Conservation (phyloP, 2,888 invertebrate genomes). For the Nesidiocoris tenuis region DNA sequence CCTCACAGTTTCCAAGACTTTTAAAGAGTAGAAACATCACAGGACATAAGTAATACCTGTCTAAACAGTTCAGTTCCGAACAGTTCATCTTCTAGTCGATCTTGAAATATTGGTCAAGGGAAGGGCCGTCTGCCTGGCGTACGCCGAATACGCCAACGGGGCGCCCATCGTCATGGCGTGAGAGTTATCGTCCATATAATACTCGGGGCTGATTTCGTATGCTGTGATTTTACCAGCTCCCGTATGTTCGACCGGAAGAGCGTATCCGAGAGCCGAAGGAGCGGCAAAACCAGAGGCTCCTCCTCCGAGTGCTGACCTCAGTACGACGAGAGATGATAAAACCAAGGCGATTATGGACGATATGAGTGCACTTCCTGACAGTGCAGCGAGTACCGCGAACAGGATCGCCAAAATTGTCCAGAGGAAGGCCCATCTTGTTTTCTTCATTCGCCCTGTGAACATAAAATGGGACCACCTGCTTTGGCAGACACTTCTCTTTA, state of each 20-base stretch:
- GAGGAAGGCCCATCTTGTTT: constrained; percentile 44
- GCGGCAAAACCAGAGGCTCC: constrained; percentile 33
- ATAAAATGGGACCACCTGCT: not conserved
- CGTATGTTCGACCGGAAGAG: constrained; percentile 20
- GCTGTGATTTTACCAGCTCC: constrained; percentile 41
- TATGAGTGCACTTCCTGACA: constrained; percentile 51
- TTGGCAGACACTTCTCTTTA: too few relatives aligned
- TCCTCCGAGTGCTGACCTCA: constrained; percentile 45
- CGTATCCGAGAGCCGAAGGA: constrained; percentile 19
- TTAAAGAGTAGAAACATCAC: too few relatives aligned
- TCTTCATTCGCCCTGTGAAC: constrained; percentile 46
- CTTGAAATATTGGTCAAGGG: constrained; percentile 7
- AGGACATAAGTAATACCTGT: too few relatives aligned
- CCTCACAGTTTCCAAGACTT: too few relatives aligned
- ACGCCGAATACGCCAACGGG: constrained; percentile 17
- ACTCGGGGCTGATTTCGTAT: constrained; percentile 45
- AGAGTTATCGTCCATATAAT: constrained; percentile 39
- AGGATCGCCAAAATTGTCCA: constrained; percentile 46
- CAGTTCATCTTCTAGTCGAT: not conserved
- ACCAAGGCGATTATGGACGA: constrained; percentile 51
- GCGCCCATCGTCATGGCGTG: constrained; percentile 16
- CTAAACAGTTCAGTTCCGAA: not conserved
- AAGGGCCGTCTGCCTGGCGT: constrained; percentile 12
- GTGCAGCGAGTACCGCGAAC: constrained; percentile 49
- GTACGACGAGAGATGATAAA: constrained; percentile 48